Evolutionary conservation across 1,140 invertebrate genomes (phyloP), one percentile per base, ranked within the genome.

Genomic region (Drosophila murphyi): DNA sequence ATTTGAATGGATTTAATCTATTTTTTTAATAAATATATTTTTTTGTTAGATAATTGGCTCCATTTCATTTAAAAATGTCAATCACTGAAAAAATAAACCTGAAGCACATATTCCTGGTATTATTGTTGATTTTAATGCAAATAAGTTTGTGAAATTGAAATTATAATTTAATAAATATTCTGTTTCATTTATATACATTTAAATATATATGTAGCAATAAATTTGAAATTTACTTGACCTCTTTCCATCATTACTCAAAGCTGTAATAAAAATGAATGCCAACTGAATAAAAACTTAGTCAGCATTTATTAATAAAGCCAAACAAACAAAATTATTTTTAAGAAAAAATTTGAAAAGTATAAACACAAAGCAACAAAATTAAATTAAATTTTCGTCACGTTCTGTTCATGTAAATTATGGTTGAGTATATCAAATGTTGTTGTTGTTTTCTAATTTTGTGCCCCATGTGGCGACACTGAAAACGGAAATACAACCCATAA

Each of bases 351-450:
- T 31, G 48, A 32, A 60, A 47, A 54, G 55, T 29, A 41, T 51
- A 60, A 57, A 64, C 0, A 12, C 35, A 67, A 67, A 63, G 39
- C 35, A 59, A 31, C 29, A 60, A 72, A 72, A 67, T 69, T 34
- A 69, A 74, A 74, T 74, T 63, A 69, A 75, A 75, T 75, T 70
- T 75, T 75, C 59, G 72, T 75, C 72, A 75, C 72, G 72, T 75
- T 75, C 57, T 52, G 59, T 59, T 67, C 59, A 75, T 75, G 72
- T 71, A 75, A 75, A 75, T 75, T 70, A 75, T 70, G 67, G 71
- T 41, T 64, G 39, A 47, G 41, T 59, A 37, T 55, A 62, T 54
- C 41, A 63, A 60, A 60, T 45, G 47, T 59, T 59, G 7, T 59
- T 68, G 54, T 50, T 50, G 10, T 67, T 57, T 31, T 55, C 35